phyloP scores from a whole-genome alignment of 2,797 vertebrate species.

The Sebastes itinus region DNA sequence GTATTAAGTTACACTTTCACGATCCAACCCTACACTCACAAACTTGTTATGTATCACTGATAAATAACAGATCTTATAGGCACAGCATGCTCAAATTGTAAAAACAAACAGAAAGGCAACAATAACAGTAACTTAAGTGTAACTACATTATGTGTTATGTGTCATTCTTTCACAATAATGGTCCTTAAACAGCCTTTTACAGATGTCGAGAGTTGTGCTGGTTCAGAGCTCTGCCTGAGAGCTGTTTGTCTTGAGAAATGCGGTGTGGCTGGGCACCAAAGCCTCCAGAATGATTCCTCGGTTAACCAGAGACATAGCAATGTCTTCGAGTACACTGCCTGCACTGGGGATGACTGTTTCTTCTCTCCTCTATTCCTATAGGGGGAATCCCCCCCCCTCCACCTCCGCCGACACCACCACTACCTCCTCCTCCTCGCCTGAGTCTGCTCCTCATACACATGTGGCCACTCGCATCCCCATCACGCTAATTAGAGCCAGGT shows the following conservation, averaged over 20 bases:
- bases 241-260: constrained; percentile 75
- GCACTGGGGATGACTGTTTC: constrained; percentile 65
- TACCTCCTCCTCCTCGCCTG: constrained; percentile 31
- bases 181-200: constrained; percentile 21
- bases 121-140: constrained; percentile 16
- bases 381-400: constrained; percentile 51
- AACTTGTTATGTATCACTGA: background rate
- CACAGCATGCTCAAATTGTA: background rate
- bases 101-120: constrained; percentile 22
- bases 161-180: constrained; percentile 48
- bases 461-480: constrained; percentile 78
- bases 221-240: constrained; percentile 48
- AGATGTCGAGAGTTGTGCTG: constrained; percentile 37
- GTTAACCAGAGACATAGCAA: constrained; percentile 75
- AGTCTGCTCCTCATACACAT: constrained; percentile 73
- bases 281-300: constrained; percentile 67
- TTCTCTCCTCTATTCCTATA: constrained; percentile 58
- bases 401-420: constrained; percentile 10
- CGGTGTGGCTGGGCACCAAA: constrained; percentile 68
- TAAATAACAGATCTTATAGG: background rate
- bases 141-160: constrained; percentile 26
- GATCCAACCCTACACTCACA: background rate
- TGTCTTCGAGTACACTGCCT: constrained; percentile 58
- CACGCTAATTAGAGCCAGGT: constrained; percentile 86
- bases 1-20: background rate